These are phyloP conservation scores for Poeciliopsis turneri DNA, from an alignment of 2,797 vertebrate species.

Conservation along the genomic window DNA sequence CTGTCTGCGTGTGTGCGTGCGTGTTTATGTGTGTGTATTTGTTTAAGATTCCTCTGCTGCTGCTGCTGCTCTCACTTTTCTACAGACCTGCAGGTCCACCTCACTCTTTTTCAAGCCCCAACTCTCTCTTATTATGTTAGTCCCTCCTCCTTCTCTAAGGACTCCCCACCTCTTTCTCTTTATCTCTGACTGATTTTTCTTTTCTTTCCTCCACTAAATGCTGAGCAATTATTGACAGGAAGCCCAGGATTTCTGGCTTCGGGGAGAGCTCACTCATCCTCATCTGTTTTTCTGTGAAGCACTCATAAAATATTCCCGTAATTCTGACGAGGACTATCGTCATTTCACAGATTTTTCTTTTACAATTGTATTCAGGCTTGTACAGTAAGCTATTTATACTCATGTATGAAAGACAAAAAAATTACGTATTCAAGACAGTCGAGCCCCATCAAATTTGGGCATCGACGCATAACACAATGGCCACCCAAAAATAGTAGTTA, in stretches of 20 bases:
- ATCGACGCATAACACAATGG: neutral
- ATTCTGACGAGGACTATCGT: neutral
- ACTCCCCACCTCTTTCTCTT: slow-evolving; percentile 53
- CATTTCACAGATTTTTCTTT: neutral
- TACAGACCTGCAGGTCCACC: slow-evolving; percentile 53
- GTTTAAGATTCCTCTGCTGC: slow-evolving; percentile 19
- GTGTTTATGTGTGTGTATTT: slow-evolving; percentile 13
- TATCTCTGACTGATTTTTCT: slow-evolving; percentile 19
- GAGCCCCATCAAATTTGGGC: neutral
- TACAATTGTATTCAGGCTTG: neutral
- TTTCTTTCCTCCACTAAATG: slow-evolving; percentile 53
- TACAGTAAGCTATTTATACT: neutral
- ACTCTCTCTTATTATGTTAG: slow-evolving; percentile 53
- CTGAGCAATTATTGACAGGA: slow-evolving; percentile 74
- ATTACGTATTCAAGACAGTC: neutral
- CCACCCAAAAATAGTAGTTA: neutral
- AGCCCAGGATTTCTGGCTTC: slow-evolving; percentile 46
- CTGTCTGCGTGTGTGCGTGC: slow-evolving; percentile 7
- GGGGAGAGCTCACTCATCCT: slow-evolving; percentile 20
- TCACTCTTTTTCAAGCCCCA: slow-evolving; percentile 69
- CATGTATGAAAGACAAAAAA: neutral
- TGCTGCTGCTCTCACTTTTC: slow-evolving; percentile 51
- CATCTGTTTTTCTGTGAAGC: slow-evolving; percentile 5
- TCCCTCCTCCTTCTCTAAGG: slow-evolving; percentile 70
- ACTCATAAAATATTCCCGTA: neutral